Percentiles rank a stretch among this genome's conserved stretches.
Evolutionary conservation across 2,888 invertebrate genomes (phyloP).

Genomic region (Synergus gifuensis): DNA sequence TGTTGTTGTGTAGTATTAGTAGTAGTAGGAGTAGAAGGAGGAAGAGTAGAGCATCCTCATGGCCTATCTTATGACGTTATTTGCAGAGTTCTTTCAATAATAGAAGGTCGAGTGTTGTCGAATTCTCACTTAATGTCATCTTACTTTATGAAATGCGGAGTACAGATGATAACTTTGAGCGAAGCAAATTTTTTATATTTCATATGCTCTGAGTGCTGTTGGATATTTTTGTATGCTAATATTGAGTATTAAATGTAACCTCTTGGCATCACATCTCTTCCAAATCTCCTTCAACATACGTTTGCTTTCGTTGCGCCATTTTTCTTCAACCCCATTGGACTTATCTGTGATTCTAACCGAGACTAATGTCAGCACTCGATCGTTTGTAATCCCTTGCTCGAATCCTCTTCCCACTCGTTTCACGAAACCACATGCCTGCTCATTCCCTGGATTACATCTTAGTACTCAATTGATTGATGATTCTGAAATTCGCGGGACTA

Average conservation of each 20-base stretch:
- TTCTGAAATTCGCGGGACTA: neutral
- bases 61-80: constrained; percentile 67
- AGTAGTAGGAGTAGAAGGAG: constrained; percentile 50
- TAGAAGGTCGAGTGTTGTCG: constrained; percentile 59
- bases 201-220: neutral
- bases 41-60: constrained; percentile 52
- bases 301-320: constrained; percentile 1
- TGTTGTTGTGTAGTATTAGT: too few relatives aligned
- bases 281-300: neutral
- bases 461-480: neutral
- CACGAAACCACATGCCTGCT: constrained; percentile 9
- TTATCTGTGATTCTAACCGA: constrained; percentile 6
- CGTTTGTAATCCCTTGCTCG: constrained; percentile 22
- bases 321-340: constrained; percentile 7
- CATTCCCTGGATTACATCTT: neutral
- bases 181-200: neutral
- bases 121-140: constrained; percentile 52
- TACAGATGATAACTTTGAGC: neutral
- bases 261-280: neutral
- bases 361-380: constrained; percentile 31
- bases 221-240: neutral
- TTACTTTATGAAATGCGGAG: constrained; percentile 39
- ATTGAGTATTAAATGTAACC: neutral
- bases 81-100: constrained; percentile 64
- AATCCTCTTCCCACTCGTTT: constrained; percentile 15